A percentile compares a stretch with the other conserved stretches of the same genome.
phyloP scores from a whole-genome alignment of 2,113 vertebrate genomes.

The Cephalopholis sonnerati region DNA sequence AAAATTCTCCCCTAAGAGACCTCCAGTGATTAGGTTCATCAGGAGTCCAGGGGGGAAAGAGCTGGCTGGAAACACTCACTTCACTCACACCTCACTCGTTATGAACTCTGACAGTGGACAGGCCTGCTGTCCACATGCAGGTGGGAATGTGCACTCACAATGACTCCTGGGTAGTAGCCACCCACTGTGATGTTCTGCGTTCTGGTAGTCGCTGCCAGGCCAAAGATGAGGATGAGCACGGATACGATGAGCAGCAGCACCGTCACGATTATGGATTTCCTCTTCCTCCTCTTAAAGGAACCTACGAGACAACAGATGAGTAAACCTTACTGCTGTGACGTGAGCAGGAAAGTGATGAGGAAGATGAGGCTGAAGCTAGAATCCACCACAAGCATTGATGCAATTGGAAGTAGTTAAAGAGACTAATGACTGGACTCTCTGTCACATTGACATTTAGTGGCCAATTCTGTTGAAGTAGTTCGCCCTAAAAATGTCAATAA shows the following conservation, averaged over 20 bases:
- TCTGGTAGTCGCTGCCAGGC: constrained; percentile 96
- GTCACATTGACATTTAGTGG: background rate
- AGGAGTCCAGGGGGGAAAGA: constrained; percentile 23
- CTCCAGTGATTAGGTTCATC: constrained; percentile 42
- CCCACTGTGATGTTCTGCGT: constrained; percentile 98
- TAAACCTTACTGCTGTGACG: background rate
- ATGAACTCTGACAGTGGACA: constrained; percentile 23
- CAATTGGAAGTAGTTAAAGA: constrained; percentile 4
- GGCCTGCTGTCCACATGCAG: background rate
- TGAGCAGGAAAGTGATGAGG: background rate
- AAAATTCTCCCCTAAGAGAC: constrained; percentile 50
- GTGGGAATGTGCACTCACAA: constrained; percentile 89
- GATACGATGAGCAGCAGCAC: constrained; percentile 95
- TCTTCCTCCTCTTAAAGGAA: constrained; percentile 95
- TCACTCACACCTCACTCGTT: constrained; percentile 21
- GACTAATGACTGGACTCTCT: background rate
- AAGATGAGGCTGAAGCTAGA: background rate
- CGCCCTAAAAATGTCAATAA: background rate
- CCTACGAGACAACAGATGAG: constrained; percentile 78
- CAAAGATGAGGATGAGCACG: constrained; percentile 95
- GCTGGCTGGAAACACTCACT: constrained; percentile 15
- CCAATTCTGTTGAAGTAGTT: background rate
- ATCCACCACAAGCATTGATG: background rate
- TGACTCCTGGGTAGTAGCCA: constrained; percentile 98
- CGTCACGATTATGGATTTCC: constrained; percentile 96